phyloP scores from a whole-genome alignment of 2,888 invertebrate genomes.

The Brenthis hecate region DNA sequence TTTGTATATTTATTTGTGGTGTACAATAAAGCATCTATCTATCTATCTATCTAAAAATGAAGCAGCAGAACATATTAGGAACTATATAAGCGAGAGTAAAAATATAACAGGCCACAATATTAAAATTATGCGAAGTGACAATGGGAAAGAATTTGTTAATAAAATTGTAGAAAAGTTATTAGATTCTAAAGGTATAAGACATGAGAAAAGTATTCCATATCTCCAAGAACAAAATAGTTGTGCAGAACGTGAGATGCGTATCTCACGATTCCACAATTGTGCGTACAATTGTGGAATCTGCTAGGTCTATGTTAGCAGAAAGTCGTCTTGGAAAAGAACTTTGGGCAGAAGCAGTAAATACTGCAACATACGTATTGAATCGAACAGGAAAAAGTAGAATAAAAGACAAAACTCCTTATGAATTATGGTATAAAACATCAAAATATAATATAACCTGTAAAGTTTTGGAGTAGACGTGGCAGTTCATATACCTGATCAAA shows the following conservation, averaged over 20 bases:
- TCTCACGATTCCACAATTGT: too few relatives aligned
- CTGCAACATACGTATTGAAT: not conserved
- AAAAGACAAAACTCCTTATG: conserved; percentile 1
- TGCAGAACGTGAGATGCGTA: too few relatives aligned
- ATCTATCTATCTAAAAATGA: too few relatives aligned
- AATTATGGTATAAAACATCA: not conserved
- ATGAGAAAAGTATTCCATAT: not conserved
- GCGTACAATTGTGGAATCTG: not conserved
- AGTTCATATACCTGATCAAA: conserved; percentile 19
- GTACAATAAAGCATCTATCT: too few relatives aligned
- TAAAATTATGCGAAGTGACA: too few relatives aligned
- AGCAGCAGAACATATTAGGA: too few relatives aligned
- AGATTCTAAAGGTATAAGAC: not conserved
- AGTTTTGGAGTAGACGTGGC: conserved; percentile 1
- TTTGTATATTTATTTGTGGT: too few relatives aligned
- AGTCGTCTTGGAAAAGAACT: not conserved
- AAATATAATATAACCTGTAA: conserved; percentile 1
- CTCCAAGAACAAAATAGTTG: too few relatives aligned
- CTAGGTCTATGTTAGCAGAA: not conserved
- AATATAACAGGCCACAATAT: too few relatives aligned
- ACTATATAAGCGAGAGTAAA: too few relatives aligned
- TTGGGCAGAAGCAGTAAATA: conserved; percentile 7
- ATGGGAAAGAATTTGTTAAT: too few relatives aligned
- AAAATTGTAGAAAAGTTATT: not conserved
- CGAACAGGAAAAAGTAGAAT: too few relatives aligned